A percentile compares a stretch with the other conserved stretches of the same genome.
Evolutionary conservation across 2,797 vertebrate species (phyloP).

Genomic region (Linurgus olivaceus): DNA sequence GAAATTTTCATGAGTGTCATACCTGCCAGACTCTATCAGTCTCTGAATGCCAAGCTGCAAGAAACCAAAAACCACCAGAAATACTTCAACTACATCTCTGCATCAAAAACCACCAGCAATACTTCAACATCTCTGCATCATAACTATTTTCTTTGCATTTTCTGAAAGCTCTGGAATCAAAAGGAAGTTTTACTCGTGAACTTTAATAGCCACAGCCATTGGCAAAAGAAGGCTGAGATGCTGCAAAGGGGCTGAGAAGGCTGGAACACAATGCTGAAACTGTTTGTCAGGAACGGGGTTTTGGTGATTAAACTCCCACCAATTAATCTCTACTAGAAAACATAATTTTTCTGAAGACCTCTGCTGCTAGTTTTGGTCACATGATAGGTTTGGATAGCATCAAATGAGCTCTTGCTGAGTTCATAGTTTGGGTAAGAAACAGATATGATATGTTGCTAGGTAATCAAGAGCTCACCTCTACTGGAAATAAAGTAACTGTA

Average conservation of each 20-base stretch:
- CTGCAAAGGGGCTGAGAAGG: background rate
- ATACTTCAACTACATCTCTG: background rate
- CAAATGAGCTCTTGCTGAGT: background rate
- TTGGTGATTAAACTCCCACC: background rate
- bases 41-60: conserved; percentile 76
- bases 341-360: background rate
- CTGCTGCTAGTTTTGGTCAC: background rate
- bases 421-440: background rate
- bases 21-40: conserved; percentile 84
- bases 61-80: background rate
- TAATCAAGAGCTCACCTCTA: background rate
- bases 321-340: background rate
- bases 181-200: background rate
- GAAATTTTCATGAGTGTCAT: conserved; percentile 86
- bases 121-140: background rate
- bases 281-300: background rate
- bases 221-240: background rate
- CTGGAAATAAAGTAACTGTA: background rate
- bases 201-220: background rate
- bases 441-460: background rate
- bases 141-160: background rate
- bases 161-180: background rate
- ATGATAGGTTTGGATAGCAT: background rate
- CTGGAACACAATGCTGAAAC: background rate
- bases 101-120: background rate